Base-by-base conservation (phyloP, 2,113 vertebrate genomes). In the Ailurus styani region DNA sequence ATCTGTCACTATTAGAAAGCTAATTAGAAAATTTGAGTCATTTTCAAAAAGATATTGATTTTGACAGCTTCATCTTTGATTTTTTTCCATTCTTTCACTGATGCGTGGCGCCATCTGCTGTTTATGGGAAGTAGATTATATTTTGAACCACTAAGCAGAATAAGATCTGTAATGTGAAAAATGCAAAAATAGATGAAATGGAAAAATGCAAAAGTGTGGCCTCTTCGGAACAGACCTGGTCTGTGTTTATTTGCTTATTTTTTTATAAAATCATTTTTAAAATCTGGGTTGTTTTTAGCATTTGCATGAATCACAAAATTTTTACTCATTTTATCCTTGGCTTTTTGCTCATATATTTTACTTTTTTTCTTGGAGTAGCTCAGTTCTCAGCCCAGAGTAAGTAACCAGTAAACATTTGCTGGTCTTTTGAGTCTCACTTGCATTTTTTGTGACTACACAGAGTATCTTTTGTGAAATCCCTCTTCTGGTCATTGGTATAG, bases 51-150 rank as follows among this genome's bases (percentile, higher is more conserved):
- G 96, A 83, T 97, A 95, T 25, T 93, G 89, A 60, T 93, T 98
- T 98, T 96, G 93, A 86, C 95, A 98, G 42, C 96, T 98, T 98
- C 97, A 98, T 96, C 98, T 98, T 97, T 95, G 78, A 82, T 95
- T 98, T 98, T 98, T 97, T 97, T 96, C 8, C 94, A 81, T 92
- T 96, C 90, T 96, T 98, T 96, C 79, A 40, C 91, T 98, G 97
- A 95, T 95, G 47, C 72, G 3, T 94, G 97, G 96, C 98, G 98
- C 98, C 98, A 98, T 97, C 98, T 99, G 98, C 98, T 98, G 98
- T 97, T 97, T 62, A 75, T 97, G 66, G 95, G 73, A 95, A 97
- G 93, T 94, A 77, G 68, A 27, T 95, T 96, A 64, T 87, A 73
- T 96, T 97, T 92, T 92, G 97, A 98, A 87, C 81, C 95, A 97